Percentiles rank a stretch among this genome's conserved stretches.
Conservation (phyloP, 2,797 vertebrate genomes). For the Pelobates cultripes region DNA sequence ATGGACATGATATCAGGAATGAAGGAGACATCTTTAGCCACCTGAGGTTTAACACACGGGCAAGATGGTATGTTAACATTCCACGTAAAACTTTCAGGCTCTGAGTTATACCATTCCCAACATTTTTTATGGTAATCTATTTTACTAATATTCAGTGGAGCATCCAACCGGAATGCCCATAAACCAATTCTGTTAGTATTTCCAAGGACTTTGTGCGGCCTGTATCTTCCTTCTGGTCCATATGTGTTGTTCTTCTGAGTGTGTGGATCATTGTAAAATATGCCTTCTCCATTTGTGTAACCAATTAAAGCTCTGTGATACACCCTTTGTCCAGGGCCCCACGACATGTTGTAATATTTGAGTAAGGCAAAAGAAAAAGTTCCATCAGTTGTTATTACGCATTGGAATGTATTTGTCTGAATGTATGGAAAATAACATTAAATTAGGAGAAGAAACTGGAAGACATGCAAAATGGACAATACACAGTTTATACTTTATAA, state of each 20-base stretch:
- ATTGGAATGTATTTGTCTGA: conserved; percentile 83
- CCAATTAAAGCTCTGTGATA: conserved; percentile 75
- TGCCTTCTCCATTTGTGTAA: conserved; percentile 72
- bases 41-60: conserved; percentile 76
- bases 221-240: conserved; percentile 72
- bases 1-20: conserved; percentile 63
- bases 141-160: conserved; percentile 27
- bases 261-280: conserved; percentile 69
- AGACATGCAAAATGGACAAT: background rate
- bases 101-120: conserved; percentile 72
- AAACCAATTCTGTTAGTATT: conserved; percentile 71
- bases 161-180: conserved; percentile 73
- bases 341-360: conserved; percentile 75
- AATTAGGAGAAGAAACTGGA: background rate
- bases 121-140: conserved; percentile 68
- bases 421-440: background rate
- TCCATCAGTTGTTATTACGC: conserved; percentile 79
- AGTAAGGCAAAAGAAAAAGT: conserved; percentile 76
- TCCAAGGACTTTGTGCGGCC: conserved; percentile 73
- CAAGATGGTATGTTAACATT: conserved; percentile 65
- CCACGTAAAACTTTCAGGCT: conserved; percentile 73
- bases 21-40: conserved; percentile 72
- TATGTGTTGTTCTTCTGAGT: conserved; percentile 69
- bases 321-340: conserved; percentile 75
- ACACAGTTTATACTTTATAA: background rate